phyloP scores from a whole-genome alignment of 1,140 invertebrate genomes.

The Artemia franciscana region DNA sequence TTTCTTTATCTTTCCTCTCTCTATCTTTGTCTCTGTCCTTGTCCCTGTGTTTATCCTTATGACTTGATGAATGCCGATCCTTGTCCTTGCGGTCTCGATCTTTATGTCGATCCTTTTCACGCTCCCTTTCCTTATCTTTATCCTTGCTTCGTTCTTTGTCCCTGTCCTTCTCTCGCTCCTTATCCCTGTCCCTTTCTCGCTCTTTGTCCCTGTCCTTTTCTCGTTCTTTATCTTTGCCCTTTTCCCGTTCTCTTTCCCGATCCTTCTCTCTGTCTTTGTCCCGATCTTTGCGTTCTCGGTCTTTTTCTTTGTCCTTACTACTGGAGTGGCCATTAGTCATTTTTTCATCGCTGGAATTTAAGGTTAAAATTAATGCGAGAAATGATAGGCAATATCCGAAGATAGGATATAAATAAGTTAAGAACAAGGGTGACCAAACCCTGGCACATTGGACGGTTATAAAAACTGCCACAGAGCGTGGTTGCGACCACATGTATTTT shows the following conservation, averaged over 20 bases:
- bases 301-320: background rate
- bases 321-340: background rate
- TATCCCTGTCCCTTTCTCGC: constrained; percentile 18
- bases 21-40: constrained; percentile 17
- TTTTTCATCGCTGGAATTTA: background rate
- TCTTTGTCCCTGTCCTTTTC: constrained; percentile 17
- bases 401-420: background rate
- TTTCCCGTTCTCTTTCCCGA: too few species aligned
- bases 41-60: constrained; percentile 18
- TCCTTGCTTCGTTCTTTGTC: constrained; percentile 22
- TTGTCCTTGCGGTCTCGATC: constrained; percentile 7
- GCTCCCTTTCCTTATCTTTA: constrained; percentile 18
- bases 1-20: constrained; percentile 29
- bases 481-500: background rate
- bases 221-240: constrained; percentile 17
- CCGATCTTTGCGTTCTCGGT: background rate
- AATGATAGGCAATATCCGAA: background rate
- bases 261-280: background rate
- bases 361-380: background rate
- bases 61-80: background rate
- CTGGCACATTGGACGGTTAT: background rate
- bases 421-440: background rate
- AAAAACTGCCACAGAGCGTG: background rate
- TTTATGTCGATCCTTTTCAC: background rate
- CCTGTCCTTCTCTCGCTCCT: constrained; percentile 18